phyloP scores from a whole-genome alignment of 2,888 invertebrate species.

The Glyphotaelius pellucidus region DNA sequence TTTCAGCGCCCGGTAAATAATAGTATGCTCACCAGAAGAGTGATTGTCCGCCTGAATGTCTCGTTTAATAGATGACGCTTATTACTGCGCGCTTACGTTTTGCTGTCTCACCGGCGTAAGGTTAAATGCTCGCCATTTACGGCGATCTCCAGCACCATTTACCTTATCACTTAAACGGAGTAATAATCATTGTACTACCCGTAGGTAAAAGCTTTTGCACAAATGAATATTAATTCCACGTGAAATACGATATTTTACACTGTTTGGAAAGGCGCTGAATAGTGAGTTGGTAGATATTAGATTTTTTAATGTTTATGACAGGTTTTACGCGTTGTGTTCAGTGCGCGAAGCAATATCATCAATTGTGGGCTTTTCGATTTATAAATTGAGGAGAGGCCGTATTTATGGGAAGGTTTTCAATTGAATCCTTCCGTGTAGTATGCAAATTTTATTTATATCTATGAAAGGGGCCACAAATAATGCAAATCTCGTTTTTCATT shows the following conservation, averaged over 20 bases:
- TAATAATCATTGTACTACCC: slow-evolving; percentile 25
- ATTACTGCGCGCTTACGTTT: neutral
- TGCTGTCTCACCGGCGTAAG: slow-evolving; percentile 4
- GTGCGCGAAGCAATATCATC: neutral
- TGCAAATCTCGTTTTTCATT: neutral
- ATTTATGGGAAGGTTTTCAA: neutral
- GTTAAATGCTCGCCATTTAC: slow-evolving; percentile 31
- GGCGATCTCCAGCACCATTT: slow-evolving; percentile 23
- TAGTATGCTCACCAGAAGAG: neutral
- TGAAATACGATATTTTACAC: neutral
- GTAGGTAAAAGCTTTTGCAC: slow-evolving; percentile 12
- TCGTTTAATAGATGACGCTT: neutral
- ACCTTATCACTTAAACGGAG: slow-evolving; percentile 36
- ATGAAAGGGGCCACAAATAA: neutral
- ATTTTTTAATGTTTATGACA: neutral
- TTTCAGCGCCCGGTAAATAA: neutral
- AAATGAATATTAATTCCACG: slow-evolving; percentile 22
- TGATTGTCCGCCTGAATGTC: neutral
- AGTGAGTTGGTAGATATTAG: neutral
- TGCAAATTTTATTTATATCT: neutral
- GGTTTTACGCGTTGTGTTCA: neutral
- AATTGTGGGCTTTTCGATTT: neutral
- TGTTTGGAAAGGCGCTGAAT: neutral
- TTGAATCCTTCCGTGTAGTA: neutral
- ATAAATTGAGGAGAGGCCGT: neutral